Base-by-base conservation (phyloP, 1,140 invertebrate genomes). In the Palaemon carinicauda region DNA sequence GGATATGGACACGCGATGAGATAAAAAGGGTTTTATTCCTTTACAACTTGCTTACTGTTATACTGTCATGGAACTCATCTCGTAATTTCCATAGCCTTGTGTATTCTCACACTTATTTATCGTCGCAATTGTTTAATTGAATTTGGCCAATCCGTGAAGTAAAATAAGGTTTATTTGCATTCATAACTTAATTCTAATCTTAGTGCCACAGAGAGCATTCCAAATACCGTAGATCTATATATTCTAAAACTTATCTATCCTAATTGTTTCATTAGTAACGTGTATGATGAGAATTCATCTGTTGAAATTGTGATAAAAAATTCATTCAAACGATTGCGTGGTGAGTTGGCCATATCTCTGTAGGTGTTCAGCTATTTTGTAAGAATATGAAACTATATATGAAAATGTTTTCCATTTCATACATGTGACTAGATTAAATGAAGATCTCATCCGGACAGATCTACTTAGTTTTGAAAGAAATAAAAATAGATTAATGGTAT, bases 401-500 rank as follows among this genome's bases (percentile, higher is more conserved):
- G 14, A 21, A 24, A 19, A 21, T 21, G 3, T 69, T 24, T 27
- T 69, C 24, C 15, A 5, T 27, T 15, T 21, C 41, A 41, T 41
- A 41, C 41, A 41, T 41, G 41, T 9, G 41, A 5, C 12, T 41
- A 41, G 12, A 41, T 41, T 41, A 9, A 41, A 41, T 41, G 41
- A 41, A 41, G 27, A 33, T 15, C 54, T 50, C 41, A 24, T 51
- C 33, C 33, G 33, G 74, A 24, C 19, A 50, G 51, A 69, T 79
- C 77, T 71, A 86, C 73, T 54, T 50, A n/a, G 52, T 56, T 41
- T 54, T 24, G 21, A 29, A 33, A 50, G 60, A 24, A 14, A 56
- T 33, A 60, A 54, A 56, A 60, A 65, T n/a, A 29, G 60, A 80
- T 80, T 53, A 80, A 80, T 80, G 79, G 79, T 33, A 65, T 29